Evolutionary conservation across 2,797 vertebrate species (phyloP).

Genomic region (Mycteria americana): DNA sequence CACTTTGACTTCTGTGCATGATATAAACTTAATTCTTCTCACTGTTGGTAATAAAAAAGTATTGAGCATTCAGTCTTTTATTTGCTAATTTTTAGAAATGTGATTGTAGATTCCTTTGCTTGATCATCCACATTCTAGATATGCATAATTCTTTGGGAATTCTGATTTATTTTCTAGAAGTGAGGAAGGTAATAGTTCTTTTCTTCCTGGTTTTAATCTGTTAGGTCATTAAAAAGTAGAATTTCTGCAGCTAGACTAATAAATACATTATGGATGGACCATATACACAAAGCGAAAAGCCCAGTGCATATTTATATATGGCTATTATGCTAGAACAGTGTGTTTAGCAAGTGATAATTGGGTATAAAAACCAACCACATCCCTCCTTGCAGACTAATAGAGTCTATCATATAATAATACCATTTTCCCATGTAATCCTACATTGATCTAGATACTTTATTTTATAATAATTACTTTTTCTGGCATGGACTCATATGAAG

Average conservation of each 20-base stretch:
- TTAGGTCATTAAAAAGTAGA: background rate
- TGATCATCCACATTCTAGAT: slow-evolving; percentile 16
- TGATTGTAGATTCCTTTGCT: background rate
- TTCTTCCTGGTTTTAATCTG: background rate
- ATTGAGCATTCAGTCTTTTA: slow-evolving; percentile 1
- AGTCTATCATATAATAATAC: background rate
- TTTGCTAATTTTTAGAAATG: slow-evolving; percentile 28
- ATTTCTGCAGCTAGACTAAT: background rate
- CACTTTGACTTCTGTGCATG: slow-evolving; percentile 51
- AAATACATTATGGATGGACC: background rate
- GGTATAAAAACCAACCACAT: background rate
- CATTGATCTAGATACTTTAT: background rate
- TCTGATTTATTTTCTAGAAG: background rate
- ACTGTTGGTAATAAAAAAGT: slow-evolving; percentile 1
- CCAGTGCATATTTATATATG: background rate
- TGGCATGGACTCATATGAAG: background rate
- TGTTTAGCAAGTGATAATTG: background rate
- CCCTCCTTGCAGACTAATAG: background rate
- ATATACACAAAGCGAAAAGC: background rate
- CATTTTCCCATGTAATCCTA: background rate
- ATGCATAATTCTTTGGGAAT: background rate
- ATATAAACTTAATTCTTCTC: slow-evolving; percentile 4
- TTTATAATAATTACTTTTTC: background rate
- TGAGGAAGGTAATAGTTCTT: background rate
- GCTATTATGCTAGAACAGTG: background rate